Evolutionary conservation across 2,888 invertebrate species (phyloP), one percentile per base, ranked within the genome.

Genomic region (Tipula helvola): DNA sequence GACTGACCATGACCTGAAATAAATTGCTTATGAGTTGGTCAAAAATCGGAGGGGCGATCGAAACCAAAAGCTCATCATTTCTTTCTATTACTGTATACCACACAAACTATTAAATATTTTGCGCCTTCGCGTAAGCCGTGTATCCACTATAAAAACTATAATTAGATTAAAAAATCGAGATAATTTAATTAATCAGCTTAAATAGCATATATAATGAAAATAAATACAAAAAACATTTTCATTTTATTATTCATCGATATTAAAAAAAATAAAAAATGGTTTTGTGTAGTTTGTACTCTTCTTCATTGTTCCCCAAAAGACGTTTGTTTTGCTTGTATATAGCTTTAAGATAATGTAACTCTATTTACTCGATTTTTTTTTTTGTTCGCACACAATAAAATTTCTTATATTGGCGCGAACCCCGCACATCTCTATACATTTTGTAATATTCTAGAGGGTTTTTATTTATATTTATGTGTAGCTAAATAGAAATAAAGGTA

Each of bases 111-210:
- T 28, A 28, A 28, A 28, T 28, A 28, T 28, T 28, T 28, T 28
- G 28, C 28, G 28, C 28, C 2, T 28, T 28, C 28, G 28, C 28
- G 28, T 28, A 28, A 28, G 28, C 28, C 39, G 52, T 52, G 52
- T 52, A 52, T 52, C 5, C 52, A 52, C 12, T 2, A 44, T 44
- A 52, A 52, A 52, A 52, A 52, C 52, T 52, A 52, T 71, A 71
- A 71, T 71, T 71, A 71, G 71, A 71, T 71, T 71, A 71, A 71
- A 71, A 71, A 71, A 28, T 71, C 28, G 10, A 71, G 71, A 71
- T 71, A 71, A 71, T 71, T 71, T 71, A 71, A 71, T 71, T 71
- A 71, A 71, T 71, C 71, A 71, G 71, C 71, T 71, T 71, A 71
- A 71, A 71, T 71, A 71, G 28, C 71, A 71, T 28, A 71, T 28